Evolutionary conservation across 2,113 vertebrate species (phyloP).

Genomic region (Hippocampus barbouri): DNA sequence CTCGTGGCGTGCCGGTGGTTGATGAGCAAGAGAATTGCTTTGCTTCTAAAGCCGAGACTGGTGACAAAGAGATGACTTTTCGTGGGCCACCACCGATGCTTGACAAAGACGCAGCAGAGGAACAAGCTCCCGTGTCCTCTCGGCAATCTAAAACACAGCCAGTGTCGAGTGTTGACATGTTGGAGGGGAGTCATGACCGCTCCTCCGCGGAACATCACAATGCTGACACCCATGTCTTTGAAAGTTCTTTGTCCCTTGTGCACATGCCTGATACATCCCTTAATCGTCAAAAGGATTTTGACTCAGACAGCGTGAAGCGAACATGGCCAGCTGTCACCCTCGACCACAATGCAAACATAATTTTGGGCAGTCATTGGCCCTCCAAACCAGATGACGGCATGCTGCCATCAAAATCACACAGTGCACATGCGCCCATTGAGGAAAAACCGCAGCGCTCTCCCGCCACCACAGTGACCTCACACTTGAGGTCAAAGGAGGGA

Average conservation of each 20-base stretch:
- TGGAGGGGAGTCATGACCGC: slow-evolving; percentile 6
- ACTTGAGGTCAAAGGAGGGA: slow-evolving; percentile 13
- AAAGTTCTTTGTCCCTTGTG: slow-evolving; percentile 7
- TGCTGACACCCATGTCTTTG: neutral
- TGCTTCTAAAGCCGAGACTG: neutral
- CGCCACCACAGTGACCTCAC: slow-evolving; percentile 6
- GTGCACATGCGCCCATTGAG: neutral
- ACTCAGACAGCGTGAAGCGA: slow-evolving; percentile 5
- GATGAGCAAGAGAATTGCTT: neutral
- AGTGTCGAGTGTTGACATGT: slow-evolving; percentile 2
- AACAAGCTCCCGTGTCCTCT: slow-evolving; percentile 5
- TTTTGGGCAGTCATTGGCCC: slow-evolving; percentile 4
- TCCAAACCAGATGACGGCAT: slow-evolving; percentile 1
- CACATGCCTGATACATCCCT: neutral
- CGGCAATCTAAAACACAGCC: slow-evolving; percentile 1
- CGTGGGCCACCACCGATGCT: neutral
- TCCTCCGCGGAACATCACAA: slow-evolving; percentile 1
- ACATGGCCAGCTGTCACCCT: slow-evolving; percentile 22
- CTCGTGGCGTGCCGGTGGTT: neutral
- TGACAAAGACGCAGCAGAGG: neutral
- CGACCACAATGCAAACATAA: slow-evolving; percentile 59
- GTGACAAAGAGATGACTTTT: slow-evolving; percentile 2
- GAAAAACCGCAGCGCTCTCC: slow-evolving; percentile 38
- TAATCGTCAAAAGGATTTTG: slow-evolving; percentile 6
- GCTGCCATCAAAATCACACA: slow-evolving; percentile 6